Percentiles rank a stretch among this genome's conserved stretches.
These are phyloP conservation scores for Gymnobelideus leadbeateri DNA, from an alignment of 2,113 vertebrate species.

Conservation along the genomic window DNA sequence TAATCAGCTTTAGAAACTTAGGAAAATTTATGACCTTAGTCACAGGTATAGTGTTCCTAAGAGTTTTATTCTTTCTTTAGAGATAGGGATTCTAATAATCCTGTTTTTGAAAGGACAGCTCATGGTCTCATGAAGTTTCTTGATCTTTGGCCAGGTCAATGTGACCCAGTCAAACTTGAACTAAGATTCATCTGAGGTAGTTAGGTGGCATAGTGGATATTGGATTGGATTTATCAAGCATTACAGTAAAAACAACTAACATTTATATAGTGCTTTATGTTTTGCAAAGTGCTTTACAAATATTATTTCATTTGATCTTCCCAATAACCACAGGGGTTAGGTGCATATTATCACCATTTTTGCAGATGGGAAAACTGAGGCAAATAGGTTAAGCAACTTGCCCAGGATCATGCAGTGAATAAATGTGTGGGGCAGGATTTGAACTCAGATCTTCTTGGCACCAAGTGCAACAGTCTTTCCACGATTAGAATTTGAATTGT, in stretches of 20 bases:
- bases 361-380: neutral
- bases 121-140: neutral
- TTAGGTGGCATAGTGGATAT: neutral
- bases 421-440: neutral
- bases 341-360: neutral
- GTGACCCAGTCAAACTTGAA: neutral
- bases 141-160: neutral
- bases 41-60: neutral
- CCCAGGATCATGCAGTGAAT: neutral
- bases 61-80: neutral
- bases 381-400: neutral
- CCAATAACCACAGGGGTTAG: neutral
- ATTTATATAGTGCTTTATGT: neutral
- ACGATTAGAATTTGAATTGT: neutral
- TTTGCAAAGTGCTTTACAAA: neutral
- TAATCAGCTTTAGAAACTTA: constrained; percentile 22
- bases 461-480: too few species aligned
- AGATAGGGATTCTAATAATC: neutral
- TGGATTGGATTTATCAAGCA: neutral
- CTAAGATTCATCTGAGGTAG: neutral
- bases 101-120: constrained; percentile 17
- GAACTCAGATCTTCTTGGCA: neutral
- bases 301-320: neutral
- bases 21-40: neutral
- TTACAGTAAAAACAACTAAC: too few species aligned